Evolutionary conservation across 2,797 vertebrate species (phyloP).

Genomic region (Malurus splendens): DNA sequence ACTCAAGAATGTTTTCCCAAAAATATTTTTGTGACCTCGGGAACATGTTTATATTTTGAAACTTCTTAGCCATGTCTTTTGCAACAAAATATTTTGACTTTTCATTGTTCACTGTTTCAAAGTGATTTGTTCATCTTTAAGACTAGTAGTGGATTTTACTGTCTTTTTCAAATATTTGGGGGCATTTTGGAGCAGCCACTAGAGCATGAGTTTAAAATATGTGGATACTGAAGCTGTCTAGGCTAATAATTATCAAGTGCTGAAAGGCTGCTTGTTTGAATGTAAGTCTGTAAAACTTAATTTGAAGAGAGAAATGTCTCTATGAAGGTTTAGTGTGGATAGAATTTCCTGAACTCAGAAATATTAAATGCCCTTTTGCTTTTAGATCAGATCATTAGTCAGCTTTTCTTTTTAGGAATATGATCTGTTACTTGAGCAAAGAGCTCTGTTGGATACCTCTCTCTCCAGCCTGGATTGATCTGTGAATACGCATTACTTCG

Average conservation of each 20-base stretch:
- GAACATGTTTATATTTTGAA: conserved; percentile 23
- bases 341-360: conserved; percentile 12
- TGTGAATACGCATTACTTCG: not conserved
- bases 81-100: conserved; percentile 1
- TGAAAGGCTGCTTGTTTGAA: conserved; percentile 11
- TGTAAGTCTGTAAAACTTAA: not conserved
- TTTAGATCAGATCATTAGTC: not conserved
- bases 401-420: conserved; percentile 15
- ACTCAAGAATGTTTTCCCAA: conserved; percentile 31
- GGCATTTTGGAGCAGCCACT: not conserved
- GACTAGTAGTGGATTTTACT: not conserved
- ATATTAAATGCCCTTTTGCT: not conserved
- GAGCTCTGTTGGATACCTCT: not conserved
- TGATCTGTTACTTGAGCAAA: not conserved
- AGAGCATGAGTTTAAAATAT: not conserved
- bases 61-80: conserved; percentile 8
- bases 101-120: not conserved
- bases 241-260: conserved; percentile 2
- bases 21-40: conserved; percentile 40
- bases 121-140: not conserved
- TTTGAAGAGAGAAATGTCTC: not conserved
- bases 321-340: not conserved
- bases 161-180: not conserved
- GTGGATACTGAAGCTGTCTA: not conserved
- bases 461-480: not conserved